These are phyloP conservation scores for Melospiza melodia DNA, from an alignment of 2,113 vertebrate species.

Conservation along the genomic window DNA sequence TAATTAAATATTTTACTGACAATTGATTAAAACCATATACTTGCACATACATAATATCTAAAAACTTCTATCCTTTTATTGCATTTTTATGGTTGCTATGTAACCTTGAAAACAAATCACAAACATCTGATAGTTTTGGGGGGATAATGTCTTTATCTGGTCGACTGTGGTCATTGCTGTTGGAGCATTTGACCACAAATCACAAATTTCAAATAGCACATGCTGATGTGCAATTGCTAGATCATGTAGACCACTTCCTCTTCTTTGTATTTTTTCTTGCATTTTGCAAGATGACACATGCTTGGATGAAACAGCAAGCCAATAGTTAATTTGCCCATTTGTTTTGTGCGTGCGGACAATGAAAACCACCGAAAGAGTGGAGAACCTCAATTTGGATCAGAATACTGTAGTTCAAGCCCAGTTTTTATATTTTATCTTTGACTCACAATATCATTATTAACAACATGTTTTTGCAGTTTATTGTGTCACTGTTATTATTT, in stretches of 20 bases:
- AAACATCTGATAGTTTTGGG: background rate
- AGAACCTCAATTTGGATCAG: background rate
- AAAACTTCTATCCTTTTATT: background rate
- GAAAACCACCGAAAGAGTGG: background rate
- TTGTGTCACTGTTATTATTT: background rate
- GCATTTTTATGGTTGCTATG: background rate
- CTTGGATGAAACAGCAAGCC: background rate
- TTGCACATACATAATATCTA: background rate
- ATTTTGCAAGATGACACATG: background rate
- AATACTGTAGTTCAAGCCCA: background rate
- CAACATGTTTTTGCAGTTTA: background rate
- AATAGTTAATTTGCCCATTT: background rate
- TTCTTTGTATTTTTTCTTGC: background rate
- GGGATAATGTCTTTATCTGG: background rate
- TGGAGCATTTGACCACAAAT: background rate
- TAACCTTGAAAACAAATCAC: background rate
- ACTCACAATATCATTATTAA: background rate
- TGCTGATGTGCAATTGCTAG: background rate
- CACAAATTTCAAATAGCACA: background rate
- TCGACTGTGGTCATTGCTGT: background rate
- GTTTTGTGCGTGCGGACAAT: background rate
- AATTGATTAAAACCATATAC: background rate
- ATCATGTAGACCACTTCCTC: background rate
- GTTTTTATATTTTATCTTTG: conserved; percentile 37
- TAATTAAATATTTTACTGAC: background rate